Conservation (phyloP, 1,140 invertebrate genomes). For the Drosophila pseudoananassae region DNA sequence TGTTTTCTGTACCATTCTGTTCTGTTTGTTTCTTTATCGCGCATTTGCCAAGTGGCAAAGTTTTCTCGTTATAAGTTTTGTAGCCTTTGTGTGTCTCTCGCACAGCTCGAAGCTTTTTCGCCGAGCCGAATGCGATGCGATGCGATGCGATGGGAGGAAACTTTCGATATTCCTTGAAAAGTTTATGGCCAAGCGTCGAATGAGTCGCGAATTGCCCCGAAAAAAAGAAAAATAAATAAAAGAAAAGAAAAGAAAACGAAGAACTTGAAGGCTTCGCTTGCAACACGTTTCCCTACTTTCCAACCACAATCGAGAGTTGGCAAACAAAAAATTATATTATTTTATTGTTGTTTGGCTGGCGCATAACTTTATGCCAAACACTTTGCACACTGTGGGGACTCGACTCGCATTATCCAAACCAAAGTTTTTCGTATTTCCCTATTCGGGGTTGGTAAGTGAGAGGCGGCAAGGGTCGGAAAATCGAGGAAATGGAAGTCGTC, state of each 20-base stretch:
- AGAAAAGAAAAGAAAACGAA: slow-evolving; percentile 9
- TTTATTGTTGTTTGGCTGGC: slow-evolving; percentile 79
- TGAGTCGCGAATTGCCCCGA: slow-evolving; percentile 56
- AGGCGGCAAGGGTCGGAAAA: background rate
- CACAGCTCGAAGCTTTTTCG: slow-evolving; percentile 58
- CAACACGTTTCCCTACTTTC: slow-evolving; percentile 33
- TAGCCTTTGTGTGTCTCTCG: slow-evolving; percentile 80
- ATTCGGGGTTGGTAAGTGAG: background rate
- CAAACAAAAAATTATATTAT: slow-evolving; percentile 68
- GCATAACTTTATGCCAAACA: slow-evolving; percentile 79
- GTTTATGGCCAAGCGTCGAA: slow-evolving; percentile 64
- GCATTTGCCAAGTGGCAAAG: slow-evolving; percentile 83
- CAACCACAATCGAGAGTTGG: slow-evolving; percentile 45
- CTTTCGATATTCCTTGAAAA: slow-evolving; percentile 81
- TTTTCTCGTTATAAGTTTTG: slow-evolving; percentile 85
- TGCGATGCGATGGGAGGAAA: slow-evolving; percentile 41
- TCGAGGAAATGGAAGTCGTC: slow-evolving; percentile 52
- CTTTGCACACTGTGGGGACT: slow-evolving; percentile 47
- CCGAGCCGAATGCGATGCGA: slow-evolving; percentile 39
- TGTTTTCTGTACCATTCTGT: slow-evolving; percentile 34
- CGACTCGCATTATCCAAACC: slow-evolving; percentile 56
- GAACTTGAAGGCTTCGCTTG: slow-evolving; percentile 40
- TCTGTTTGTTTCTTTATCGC: slow-evolving; percentile 81
- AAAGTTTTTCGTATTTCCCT: slow-evolving; percentile 53
- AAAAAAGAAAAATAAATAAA: slow-evolving; percentile 10